A percentile compares a stretch with the other conserved stretches of the same genome.
Evolutionary conservation across 2,888 invertebrate species (phyloP).

Genomic region (Epinotia bilunana): DNA sequence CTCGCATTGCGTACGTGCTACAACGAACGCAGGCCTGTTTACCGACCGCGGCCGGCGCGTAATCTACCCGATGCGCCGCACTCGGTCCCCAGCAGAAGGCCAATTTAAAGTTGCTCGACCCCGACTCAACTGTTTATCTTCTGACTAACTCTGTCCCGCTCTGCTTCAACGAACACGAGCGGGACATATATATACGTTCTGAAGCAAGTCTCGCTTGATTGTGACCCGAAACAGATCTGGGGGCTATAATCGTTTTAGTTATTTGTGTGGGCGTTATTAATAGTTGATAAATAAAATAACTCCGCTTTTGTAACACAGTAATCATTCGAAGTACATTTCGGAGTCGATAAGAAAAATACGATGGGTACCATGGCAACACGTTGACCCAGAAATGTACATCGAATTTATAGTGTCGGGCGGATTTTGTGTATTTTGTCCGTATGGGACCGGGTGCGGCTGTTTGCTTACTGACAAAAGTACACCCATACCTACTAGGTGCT

Average conservation of each 20-base stretch:
- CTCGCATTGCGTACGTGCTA: conserved; percentile 68
- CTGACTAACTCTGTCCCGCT: conserved; percentile 20
- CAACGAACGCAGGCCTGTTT: conserved; percentile 56
- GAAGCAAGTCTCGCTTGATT: neutral
- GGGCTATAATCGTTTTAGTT: conserved; percentile 46
- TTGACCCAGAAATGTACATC: too few relatives aligned
- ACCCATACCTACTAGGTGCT: too few relatives aligned
- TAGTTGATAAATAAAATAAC: conserved; percentile 20
- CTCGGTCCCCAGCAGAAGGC: conserved; percentile 36
- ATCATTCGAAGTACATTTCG: neutral
- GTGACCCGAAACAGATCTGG: conserved; percentile 13
- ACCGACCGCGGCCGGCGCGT: conserved; percentile 38
- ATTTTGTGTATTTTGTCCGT: too few relatives aligned
- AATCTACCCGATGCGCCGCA: conserved; percentile 25
- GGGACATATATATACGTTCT: neutral
- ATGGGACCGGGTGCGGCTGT: too few relatives aligned
- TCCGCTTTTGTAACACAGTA: neutral
- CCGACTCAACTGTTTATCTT: conserved; percentile 29
- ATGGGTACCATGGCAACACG: too few relatives aligned
- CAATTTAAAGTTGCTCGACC: conserved; percentile 39
- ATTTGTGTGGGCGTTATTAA: conserved; percentile 40
- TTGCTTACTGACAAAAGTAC: too few relatives aligned
- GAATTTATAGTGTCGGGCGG: too few relatives aligned
- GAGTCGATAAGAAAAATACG: neutral
- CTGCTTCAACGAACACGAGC: conserved; percentile 15